Percentiles rank a stretch among this genome's conserved stretches.
Conservation (phyloP, 2,888 invertebrate species). For the Lapara coniferarum region DNA sequence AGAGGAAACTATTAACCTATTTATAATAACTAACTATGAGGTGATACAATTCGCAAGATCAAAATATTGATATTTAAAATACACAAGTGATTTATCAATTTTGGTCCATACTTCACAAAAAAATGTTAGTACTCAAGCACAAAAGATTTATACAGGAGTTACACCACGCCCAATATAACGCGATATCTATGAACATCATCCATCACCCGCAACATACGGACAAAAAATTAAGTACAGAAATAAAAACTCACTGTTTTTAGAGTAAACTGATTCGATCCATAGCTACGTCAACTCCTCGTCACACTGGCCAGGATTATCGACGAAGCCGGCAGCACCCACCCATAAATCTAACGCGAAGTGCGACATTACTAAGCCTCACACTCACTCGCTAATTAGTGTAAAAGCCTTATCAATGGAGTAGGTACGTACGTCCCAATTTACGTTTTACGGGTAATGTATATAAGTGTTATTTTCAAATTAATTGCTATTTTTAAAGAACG, state of each 20-base stretch:
- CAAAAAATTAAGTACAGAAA: neutral
- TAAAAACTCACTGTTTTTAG: neutral
- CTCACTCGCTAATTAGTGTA: slow-evolving; percentile 72
- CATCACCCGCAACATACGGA: neutral
- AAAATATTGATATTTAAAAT: too few relatives aligned
- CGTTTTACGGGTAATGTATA: slow-evolving; percentile 12
- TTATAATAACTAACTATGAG: too few relatives aligned
- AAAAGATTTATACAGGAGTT: too few relatives aligned
- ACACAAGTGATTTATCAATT: too few relatives aligned
- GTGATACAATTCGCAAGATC: too few relatives aligned
- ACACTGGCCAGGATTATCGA: slow-evolving; percentile 53
- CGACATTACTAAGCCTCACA: slow-evolving; percentile 66
- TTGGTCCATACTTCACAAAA: too few relatives aligned
- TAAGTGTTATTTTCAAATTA: neutral
- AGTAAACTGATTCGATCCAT: slow-evolving; percentile 16
- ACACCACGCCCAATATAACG: too few relatives aligned
- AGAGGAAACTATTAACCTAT: too few relatives aligned
- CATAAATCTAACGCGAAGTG: slow-evolving; percentile 67
- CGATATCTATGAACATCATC: neutral
- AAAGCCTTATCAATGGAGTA: slow-evolving; percentile 66
- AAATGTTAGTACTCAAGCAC: too few relatives aligned
- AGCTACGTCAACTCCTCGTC: slow-evolving; percentile 42
- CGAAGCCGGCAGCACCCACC: slow-evolving; percentile 56
- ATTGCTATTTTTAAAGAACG: neutral
- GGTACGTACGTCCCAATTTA: slow-evolving; percentile 32